Conservation (phyloP, 37 sponge, comb jelly and placozoan genomes). For the Geodia barretti region DNA sequence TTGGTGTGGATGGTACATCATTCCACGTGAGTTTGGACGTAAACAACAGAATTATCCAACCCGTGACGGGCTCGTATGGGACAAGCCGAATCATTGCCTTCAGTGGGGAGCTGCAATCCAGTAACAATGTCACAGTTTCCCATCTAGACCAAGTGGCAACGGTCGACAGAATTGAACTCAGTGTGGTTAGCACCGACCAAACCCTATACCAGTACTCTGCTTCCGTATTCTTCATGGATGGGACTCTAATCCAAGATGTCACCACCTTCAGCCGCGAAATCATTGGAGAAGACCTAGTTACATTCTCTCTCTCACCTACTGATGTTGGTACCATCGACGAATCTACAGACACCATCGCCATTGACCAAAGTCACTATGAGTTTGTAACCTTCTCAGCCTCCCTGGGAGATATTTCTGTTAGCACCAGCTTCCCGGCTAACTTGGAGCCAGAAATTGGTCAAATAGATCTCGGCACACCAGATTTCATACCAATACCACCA, state of each 20-base stretch:
- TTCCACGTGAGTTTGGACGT: background rate
- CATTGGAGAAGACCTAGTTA: background rate
- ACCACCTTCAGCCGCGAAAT: background rate
- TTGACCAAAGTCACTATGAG: conserved; percentile 22
- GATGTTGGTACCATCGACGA: conserved; percentile 22
- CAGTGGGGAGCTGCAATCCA: background rate
- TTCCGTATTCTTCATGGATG: conserved; percentile 24
- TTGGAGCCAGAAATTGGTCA: conserved; percentile 22
- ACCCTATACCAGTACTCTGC: background rate
- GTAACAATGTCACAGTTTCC: background rate
- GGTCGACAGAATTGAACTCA: background rate
- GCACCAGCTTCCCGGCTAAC: conserved; percentile 38
- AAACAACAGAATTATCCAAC: background rate
- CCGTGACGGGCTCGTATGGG: background rate
- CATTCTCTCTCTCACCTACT: conserved; percentile 38
- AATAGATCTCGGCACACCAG: conserved; percentile 49
- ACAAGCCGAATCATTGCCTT: background rate
- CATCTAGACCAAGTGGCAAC: background rate
- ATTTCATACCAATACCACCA: conserved; percentile 51
- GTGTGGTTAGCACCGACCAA: background rate
- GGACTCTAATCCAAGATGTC: conserved; percentile 26
- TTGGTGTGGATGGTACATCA: background rate
- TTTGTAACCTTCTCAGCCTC: conserved; percentile 13
- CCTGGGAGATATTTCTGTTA: background rate
- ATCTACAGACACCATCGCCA: conserved; percentile 9